Evolutionary conservation across 2,113 vertebrate genomes (phyloP).

Genomic region (Vulpes lagopus): DNA sequence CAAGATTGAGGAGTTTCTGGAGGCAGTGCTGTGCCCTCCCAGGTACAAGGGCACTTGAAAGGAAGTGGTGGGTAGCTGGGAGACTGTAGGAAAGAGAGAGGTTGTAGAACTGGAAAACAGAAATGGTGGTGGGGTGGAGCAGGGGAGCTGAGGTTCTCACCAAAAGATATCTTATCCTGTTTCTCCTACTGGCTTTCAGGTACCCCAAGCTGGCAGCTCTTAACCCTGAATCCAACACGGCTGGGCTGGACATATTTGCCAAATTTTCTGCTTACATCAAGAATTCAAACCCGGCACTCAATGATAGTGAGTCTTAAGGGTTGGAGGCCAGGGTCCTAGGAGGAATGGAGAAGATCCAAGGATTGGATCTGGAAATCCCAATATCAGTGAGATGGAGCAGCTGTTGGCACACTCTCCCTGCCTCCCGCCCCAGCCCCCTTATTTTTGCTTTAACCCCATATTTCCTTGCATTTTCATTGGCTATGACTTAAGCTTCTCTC

Average conservation of each 20-base stretch:
- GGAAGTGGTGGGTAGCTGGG: neutral
- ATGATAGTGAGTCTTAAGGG: slow-evolving; percentile 90
- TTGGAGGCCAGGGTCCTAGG: neutral
- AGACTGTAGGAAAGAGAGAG: neutral
- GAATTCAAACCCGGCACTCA: slow-evolving; percentile 93
- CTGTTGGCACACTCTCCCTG: neutral
- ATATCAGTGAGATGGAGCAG: neutral
- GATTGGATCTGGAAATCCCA: neutral
- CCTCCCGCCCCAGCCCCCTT: neutral
- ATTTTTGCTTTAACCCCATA: neutral
- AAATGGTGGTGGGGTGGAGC: neutral
- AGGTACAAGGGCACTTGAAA: slow-evolving; percentile 85
- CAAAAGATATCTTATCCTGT: neutral
- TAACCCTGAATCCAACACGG: slow-evolving; percentile 96
- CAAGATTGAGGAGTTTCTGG: slow-evolving; percentile 96
- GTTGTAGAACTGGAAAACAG: slow-evolving; percentile 1
- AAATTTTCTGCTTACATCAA: slow-evolving; percentile 96
- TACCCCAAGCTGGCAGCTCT: slow-evolving; percentile 92
- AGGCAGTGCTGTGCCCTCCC: slow-evolving; percentile 92
- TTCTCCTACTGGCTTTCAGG: slow-evolving; percentile 81
- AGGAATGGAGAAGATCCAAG: neutral
- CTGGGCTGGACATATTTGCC: slow-evolving; percentile 94
- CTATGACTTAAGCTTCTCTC: neutral
- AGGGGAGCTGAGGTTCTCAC: neutral
- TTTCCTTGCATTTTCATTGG: neutral